Evolutionary conservation across 2,113 vertebrate genomes (phyloP), one percentile per base, ranked within the genome.

Genomic region (Grammomys surdaster): DNA sequence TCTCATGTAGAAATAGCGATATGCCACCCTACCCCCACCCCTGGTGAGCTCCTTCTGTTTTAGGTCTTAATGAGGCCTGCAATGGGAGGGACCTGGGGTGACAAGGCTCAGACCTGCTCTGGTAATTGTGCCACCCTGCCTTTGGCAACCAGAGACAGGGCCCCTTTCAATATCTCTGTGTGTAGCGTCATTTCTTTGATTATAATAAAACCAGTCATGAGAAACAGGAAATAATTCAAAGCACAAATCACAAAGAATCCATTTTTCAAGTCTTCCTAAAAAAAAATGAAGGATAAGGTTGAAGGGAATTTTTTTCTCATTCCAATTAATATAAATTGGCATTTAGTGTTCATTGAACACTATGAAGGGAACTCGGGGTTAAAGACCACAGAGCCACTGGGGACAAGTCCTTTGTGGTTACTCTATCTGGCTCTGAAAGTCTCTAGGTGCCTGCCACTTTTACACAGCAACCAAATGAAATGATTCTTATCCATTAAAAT

Each of bases 271-370:
- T 73, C 56, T 58, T 26, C 1, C 28, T 51, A 22, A 10, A n/a
- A 5, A n/a, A 94, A n/a, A 94, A 60, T 11, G 73, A 88, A 90
- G 84, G 12, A n/a, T 77, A 69, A 31, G 28, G 24, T 72, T 56
- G 87, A 94, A 94, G 17, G n/a, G 40, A 40, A 91, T 88, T 93
- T 36, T 56, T 63, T 89, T 89, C 69, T 94, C 75, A 22, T 73
- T 73, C 75, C 95, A 95, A 90, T 96, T 94, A 92, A 92, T 94
- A 86, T 69, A 90, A 95, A 93, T 90, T 80, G 97, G 48, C 51
- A 70, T 43, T 87, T 94, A 69, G 72, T 65, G 31, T 46, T 84
- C 51, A 31, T 9, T n/a, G 54, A 26, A 63, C 63, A 67, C 43
- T 7, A 0, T 16, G 26, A 58, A 43, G 1, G 26, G 46, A 33